These are phyloP conservation scores for Drosophila macrothrix DNA, from an alignment of 2,888 invertebrate genomes.

Conservation along the genomic window DNA sequence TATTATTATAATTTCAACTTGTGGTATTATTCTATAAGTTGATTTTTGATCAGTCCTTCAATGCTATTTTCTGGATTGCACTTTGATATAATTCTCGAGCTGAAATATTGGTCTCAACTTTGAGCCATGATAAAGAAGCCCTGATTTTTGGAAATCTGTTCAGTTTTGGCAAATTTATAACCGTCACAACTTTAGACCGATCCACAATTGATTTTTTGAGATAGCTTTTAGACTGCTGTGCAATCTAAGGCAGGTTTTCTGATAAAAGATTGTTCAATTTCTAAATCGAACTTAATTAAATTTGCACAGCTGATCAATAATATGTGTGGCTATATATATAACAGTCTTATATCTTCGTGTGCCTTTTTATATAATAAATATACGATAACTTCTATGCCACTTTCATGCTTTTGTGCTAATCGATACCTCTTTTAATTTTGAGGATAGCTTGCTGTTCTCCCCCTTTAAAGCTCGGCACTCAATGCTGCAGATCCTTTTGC, in stretches of 20 bases:
- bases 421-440: background rate
- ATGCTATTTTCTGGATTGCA: background rate
- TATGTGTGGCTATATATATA: too few species aligned
- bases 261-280: too few species aligned
- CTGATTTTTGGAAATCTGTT: background rate
- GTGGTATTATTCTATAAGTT: background rate
- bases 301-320: too few species aligned
- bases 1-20: background rate
- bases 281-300: too few species aligned
- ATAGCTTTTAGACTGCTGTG: background rate
- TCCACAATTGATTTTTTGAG: background rate
- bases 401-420: background rate
- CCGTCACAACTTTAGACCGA: background rate
- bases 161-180: background rate
- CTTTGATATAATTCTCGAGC: background rate
- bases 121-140: background rate
- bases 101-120: background rate
- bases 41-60: background rate
- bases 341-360: background rate
- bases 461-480: background rate
- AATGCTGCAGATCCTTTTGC: background rate
- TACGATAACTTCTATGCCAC: background rate
- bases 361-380: background rate
- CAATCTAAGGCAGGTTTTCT: too few species aligned
- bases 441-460: background rate